phyloP scores from a whole-genome alignment of 1,140 invertebrate species.

The Brachionus rubens region DNA sequence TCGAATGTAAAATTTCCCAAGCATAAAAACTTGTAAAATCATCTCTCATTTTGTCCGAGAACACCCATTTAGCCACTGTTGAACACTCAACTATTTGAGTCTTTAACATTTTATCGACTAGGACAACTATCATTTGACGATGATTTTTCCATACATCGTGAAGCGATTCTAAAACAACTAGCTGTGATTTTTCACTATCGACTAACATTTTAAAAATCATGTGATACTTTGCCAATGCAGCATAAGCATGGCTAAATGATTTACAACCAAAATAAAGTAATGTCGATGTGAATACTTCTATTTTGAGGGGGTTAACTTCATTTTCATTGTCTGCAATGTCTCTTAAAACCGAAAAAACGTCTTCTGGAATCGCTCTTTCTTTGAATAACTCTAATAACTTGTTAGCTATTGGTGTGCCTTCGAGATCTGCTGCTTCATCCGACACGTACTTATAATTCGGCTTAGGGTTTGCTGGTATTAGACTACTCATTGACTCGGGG shows the following conservation, averaged over 20 bases:
- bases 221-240: conserved; percentile 87
- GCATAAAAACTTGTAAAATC: conserved; percentile 89
- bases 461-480: conserved; percentile 71
- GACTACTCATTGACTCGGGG: conserved; percentile 76
- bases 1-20: conserved; percentile 95
- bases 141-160: conserved; percentile 90
- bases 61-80: conserved; percentile 96
- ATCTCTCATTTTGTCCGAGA: conserved; percentile 87
- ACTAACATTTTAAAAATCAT: conserved; percentile 86
- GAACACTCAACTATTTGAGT: conserved; percentile 93
- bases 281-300: conserved; percentile 93
- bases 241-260: conserved; percentile 95
- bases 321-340: conserved; percentile 22
- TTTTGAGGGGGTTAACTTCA: conserved; percentile 76
- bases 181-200: conserved; percentile 89
- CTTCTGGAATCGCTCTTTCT: conserved; percentile 39
- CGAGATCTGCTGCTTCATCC: conserved; percentile 58
- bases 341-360: conserved; percentile 33
- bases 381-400: conserved; percentile 15
- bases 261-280: conserved; percentile 87
- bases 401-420: conserved; percentile 43
- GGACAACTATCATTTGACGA: conserved; percentile 88
- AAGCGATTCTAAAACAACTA: conserved; percentile 85
- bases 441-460: conserved; percentile 62
- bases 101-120: conserved; percentile 94